Base-by-base conservation (phyloP, 2,888 invertebrate species). In the Xestia rhomboidea region DNA sequence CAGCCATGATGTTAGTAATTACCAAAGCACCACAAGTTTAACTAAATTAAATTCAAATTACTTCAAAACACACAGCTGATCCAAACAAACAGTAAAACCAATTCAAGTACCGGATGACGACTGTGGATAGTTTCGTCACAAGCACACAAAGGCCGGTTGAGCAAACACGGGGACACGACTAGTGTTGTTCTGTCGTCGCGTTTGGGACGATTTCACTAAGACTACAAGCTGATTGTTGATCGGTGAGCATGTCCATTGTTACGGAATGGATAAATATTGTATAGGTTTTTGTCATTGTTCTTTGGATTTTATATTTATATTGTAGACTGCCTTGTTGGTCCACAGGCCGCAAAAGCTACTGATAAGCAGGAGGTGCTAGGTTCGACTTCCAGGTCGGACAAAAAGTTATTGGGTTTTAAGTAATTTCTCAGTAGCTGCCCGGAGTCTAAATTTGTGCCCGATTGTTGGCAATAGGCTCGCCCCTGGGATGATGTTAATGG, bases 131-230 rank as follows among this genome's bases (percentile, higher is more conserved):
- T 76, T 70, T 57, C 67, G 83, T 86, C 85, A 80, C 68, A 62
- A 44, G 8, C 41, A 82, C 73, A 87, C 86, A 82, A 84, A 86
- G 81, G 82, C 68, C 75, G 76, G 76, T 68, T 49, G 69, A 15
- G 68, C 76, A 87, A 88, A 87, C 87, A 89, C 79, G 77, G 73
- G 83, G 72, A 82, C 71, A 77, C 82, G 73, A 69, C 70, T 85
- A 91, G 88, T 89, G 89, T 84, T 92, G 54, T 27, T 27, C 54
- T 57, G 54, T 57, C 0, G 92, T 92, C 90, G 79, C 88, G 90
- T 90, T 89, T 51, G 87, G 89, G 89, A 90, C 92, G 91, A 94
- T 93, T 94, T 93, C 90, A 92, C 91, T 93, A 91, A 91, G 93
- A 93, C 93, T 93, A 75, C 74, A 51, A 62, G 73, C 60, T 62